phyloP scores from a whole-genome alignment of 2,797 vertebrate genomes.

The Myripristis jacobus region DNA sequence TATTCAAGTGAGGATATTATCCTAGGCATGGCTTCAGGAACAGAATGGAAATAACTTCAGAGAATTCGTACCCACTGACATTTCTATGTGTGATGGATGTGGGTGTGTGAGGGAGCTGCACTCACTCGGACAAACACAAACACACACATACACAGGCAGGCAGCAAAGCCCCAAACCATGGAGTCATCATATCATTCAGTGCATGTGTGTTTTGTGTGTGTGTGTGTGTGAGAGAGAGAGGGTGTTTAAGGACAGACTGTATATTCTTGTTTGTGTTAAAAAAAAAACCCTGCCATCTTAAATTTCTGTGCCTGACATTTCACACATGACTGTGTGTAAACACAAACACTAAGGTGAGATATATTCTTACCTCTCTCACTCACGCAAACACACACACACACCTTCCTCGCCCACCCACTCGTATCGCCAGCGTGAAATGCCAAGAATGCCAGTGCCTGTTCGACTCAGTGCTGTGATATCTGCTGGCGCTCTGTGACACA shows the following conservation, averaged over 20 bases:
- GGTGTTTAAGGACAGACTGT: neutral
- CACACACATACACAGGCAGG: neutral
- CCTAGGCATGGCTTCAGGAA: constrained; percentile 9
- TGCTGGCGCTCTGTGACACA: constrained; percentile 1
- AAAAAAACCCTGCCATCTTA: constrained; percentile 32
- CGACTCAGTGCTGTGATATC: constrained; percentile 7
- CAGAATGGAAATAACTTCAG: constrained; percentile 7
- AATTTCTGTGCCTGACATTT: constrained; percentile 53
- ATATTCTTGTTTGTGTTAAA: constrained; percentile 11
- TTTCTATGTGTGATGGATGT: constrained; percentile 9
- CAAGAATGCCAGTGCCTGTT: constrained; percentile 10
- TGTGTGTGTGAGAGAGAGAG: neutral
- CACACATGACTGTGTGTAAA: constrained; percentile 50
- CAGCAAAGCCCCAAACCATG: neutral
- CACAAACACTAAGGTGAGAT: constrained; percentile 41
- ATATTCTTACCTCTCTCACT: constrained; percentile 10
- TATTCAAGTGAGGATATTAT: constrained; percentile 10
- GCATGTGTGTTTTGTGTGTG: too few relatives aligned
- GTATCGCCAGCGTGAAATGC: constrained; percentile 42
- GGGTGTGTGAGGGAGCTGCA: constrained; percentile 9
- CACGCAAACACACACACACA: neutral
- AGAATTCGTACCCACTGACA: constrained; percentile 30
- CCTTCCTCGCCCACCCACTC: neutral
- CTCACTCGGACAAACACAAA: neutral
- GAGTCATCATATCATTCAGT: constrained; percentile 4